A percentile compares a stretch with the other conserved stretches of the same genome.
Evolutionary conservation across 1,140 invertebrate genomes (phyloP).

Genomic region (Ctenoplectra terminalis): DNA sequence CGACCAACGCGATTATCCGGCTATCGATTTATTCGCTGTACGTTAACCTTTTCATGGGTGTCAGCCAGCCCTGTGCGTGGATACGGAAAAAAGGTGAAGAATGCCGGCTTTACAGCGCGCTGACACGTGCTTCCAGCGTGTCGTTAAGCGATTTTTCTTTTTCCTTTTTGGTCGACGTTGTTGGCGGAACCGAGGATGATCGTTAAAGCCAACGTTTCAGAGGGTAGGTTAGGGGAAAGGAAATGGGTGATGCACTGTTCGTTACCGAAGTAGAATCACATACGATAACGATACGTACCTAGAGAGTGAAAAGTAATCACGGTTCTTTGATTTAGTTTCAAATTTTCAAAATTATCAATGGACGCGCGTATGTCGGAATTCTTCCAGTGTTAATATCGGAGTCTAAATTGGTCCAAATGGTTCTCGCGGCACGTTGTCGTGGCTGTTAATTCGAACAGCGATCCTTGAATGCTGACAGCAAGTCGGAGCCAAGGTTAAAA

Average conservation of each 20-base stretch:
- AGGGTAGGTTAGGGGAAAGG: no score
- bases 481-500: conserved; percentile 39
- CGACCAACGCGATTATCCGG: conserved; percentile 11
- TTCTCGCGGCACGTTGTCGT: background rate
- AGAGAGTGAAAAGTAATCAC: background rate
- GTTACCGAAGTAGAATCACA: no score
- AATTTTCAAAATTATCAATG: no score
- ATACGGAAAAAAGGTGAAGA: conserved; percentile 4
- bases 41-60: conserved; percentile 21
- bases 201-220: background rate
- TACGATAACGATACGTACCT: no score
- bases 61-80: background rate
- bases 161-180: background rate
- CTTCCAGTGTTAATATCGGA: background rate
- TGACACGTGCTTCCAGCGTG: conserved; percentile 17
- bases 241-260: no score
- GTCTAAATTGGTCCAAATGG: background rate
- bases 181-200: background rate
- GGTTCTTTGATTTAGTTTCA: no score
- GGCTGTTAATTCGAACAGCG: conserved; percentile 32
- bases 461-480: conserved; percentile 32
- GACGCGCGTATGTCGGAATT: no score
- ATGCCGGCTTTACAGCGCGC: background rate
- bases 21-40: conserved; percentile 39
- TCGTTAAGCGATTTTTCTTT: conserved; percentile 6